Evolutionary conservation across 2,888 invertebrate species (phyloP).

Genomic region (Aphodius granarius): DNA sequence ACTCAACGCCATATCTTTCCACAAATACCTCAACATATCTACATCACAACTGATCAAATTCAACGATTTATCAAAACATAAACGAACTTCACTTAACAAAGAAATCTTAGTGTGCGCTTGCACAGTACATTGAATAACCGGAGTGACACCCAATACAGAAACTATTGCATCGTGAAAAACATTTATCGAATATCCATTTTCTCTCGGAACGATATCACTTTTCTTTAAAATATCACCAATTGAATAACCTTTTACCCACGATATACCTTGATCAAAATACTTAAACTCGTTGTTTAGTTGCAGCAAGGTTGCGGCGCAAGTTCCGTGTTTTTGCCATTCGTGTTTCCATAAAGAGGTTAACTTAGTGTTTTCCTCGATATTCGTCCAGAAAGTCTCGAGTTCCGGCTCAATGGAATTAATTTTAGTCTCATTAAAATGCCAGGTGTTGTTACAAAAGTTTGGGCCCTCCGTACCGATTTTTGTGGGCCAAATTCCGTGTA

Average conservation of each 20-base stretch:
- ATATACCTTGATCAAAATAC: constrained; percentile 68
- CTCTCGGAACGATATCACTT: constrained; percentile 61
- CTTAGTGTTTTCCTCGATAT: constrained; percentile 63
- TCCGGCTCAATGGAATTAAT: constrained; percentile 58
- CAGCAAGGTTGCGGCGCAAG: constrained; percentile 65
- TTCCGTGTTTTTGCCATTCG: constrained; percentile 84
- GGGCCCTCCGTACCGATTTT: constrained; percentile 69
- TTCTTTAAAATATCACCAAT: constrained; percentile 62
- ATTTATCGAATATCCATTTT: constrained; percentile 53
- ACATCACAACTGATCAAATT: constrained; percentile 68
- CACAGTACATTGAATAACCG: constrained; percentile 65
- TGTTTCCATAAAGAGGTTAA: constrained; percentile 71
- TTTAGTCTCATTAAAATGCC: constrained; percentile 65
- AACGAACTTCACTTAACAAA: constrained; percentile 69
- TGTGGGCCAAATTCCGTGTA: constrained; percentile 86
- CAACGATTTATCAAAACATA: constrained; percentile 73
- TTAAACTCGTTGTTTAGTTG: constrained; percentile 45
- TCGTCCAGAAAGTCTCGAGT: constrained; percentile 64
- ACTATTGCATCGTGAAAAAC: constrained; percentile 60
- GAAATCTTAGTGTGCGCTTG: constrained; percentile 61
- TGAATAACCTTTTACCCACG: constrained; percentile 63
- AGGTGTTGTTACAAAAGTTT: constrained; percentile 68
- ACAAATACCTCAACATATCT: constrained; percentile 44
- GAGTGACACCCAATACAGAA: constrained; percentile 59
- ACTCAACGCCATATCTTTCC: constrained; percentile 39